These are phyloP conservation scores for Myotis vivesi DNA, from an alignment of 2,797 vertebrate species.

Conservation along the genomic window DNA sequence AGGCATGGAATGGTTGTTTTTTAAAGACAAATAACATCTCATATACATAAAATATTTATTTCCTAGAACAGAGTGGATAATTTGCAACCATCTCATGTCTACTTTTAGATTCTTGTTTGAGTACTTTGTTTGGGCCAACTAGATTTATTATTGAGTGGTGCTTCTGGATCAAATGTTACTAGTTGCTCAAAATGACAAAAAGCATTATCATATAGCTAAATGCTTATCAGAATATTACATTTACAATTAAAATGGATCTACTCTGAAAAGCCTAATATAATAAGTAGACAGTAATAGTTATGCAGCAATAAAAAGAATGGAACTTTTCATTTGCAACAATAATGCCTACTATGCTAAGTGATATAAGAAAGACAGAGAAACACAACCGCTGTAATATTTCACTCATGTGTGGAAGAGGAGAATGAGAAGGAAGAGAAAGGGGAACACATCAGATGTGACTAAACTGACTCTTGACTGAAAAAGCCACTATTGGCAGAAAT, in stretches of 20 bases:
- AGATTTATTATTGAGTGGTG: background rate
- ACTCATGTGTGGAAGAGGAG: background rate
- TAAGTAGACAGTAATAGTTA: background rate
- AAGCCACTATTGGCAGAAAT: background rate
- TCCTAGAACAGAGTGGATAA: background rate
- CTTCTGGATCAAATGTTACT: constrained; percentile 1
- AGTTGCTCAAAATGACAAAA: background rate
- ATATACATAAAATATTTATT: background rate
- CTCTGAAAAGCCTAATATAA: background rate
- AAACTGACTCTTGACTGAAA: background rate
- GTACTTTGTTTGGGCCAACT: background rate
- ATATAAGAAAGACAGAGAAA: background rate
- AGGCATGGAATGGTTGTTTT: background rate
- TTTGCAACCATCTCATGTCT: background rate
- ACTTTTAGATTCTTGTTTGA: background rate
- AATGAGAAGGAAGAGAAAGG: background rate
- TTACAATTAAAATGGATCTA: background rate
- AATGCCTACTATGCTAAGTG: background rate
- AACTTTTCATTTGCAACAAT: background rate
- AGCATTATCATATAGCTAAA: background rate
- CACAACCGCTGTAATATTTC: background rate
- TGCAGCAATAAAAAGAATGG: background rate
- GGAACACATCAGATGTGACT: background rate
- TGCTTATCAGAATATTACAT: background rate
- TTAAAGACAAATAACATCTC: background rate